Base-by-base conservation (phyloP, 1,140 invertebrate species). In the Eulimnadia texana region DNA sequence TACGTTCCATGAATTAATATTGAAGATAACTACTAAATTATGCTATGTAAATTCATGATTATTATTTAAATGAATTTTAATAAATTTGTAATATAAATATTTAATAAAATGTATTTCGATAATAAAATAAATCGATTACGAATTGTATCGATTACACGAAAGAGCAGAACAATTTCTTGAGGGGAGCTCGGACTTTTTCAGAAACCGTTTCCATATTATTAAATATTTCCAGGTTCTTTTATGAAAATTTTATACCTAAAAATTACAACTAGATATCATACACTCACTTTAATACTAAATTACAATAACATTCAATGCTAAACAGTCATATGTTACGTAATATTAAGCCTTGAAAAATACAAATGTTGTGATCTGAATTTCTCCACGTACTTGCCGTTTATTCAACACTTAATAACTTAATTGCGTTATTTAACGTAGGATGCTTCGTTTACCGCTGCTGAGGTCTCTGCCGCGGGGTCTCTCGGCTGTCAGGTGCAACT, bases 381-480 rank as follows among this genome's bases (percentile, higher is more conserved):
- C 6, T 42, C 16, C 16, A 42, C 6, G 33, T 16, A 16, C 6
- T 42, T 42, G 33, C 33, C 33, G 6, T 42, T 42, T 42, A 42
- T 42, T 42, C 16, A 42, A 9, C 16, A 42, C 33, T 42, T 42
- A 42, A 42, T 42, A 16, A 9, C 16, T 42, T 16, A 56, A 22
- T 13, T 29, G 27, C 11, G n/a, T 25, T 56, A 24, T 24, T 1
- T 0, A 23, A 52, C 25, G 24, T n/a, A 24, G 29, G 27, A 57
- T 57, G 55, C 33, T 57, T 27, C 55, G 55, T 27, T 57, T 57
- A 33, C 55, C 55, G 6, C 22, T 57, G 3, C 22, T 57, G 55
- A 27, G 55, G 27, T 57, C 55, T 13, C 25, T 57, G 11, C 55
- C 55, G 1, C 55, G 33, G 33, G 55, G n/a, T 13, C 27, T 10